Base-by-base conservation (phyloP, 2,113 vertebrate genomes). In the Gnathonemus longibarbis region DNA sequence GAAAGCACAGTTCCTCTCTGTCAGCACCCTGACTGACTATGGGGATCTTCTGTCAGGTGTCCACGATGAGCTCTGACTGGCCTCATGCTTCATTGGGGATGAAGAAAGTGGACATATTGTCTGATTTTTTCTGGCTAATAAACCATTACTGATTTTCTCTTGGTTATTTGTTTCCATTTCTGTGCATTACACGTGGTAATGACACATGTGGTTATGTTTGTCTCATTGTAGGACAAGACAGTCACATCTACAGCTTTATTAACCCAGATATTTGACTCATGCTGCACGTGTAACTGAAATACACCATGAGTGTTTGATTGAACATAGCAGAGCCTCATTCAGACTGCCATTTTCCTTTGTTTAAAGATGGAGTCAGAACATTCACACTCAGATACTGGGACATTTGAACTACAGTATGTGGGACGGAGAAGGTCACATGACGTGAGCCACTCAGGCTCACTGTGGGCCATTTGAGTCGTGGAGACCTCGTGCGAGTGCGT, bases 11-110 rank as follows among this genome's bases (percentile, higher is more conserved):
- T 90, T 48, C 87, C 89, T 96, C 90, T 94, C 90, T 77, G 92
- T 58, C 92, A 96, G 96, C 91, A 95, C 94, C 53, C 92, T 96
- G 77, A 96, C 96, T 0, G 95, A 96, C 91, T 96, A 93, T 17
- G 96, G 96, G 45, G 91, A 80, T n/a, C 93, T 96, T 93, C 89
- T 88, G 77, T 88, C 93, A 62, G 91, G 91, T 0, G 92, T 84
- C 1, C 95, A 95, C 5, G 95, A 96, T 35, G 96, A 96, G 74
- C 92, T 96, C 31, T 96, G 88, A 94, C 74, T 45, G 3, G 48
- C 56, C 50, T 35, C 45, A 77, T 2, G 17, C 86, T 17, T 31
- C 86, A 53, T 17, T 42, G 13, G 7, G 19, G 48, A 46, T 53
- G 19, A 10, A 48, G 19, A 49, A 49, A 15, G 45, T 49, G 48